phyloP scores from a whole-genome alignment of 2,797 vertebrate species.

The Gouania willdenowi region DNA sequence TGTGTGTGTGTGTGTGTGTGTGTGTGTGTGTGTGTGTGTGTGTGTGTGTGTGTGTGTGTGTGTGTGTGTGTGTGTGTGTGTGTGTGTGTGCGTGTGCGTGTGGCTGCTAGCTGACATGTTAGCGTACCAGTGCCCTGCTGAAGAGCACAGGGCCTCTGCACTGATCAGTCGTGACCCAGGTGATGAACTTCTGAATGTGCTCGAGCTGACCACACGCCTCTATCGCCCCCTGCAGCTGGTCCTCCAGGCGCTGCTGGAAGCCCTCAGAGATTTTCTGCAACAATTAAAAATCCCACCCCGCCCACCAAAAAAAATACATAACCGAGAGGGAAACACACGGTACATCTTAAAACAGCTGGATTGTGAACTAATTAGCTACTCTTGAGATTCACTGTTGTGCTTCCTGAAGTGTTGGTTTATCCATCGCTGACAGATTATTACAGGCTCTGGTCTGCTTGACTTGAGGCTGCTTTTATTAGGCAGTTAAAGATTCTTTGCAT shows the following conservation, averaged over 20 bases:
- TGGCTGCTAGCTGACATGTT: conserved; percentile 9
- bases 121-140: conserved; percentile 92
- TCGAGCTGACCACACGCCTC: conserved; percentile 90
- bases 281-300: too few relatives aligned
- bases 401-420: conserved; percentile 30
- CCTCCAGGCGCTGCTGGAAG: conserved; percentile 87
- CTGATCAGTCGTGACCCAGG: conserved; percentile 90
- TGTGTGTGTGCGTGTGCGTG: conserved; percentile 4
- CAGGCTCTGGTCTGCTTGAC: conserved; percentile 36
- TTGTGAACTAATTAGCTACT: conserved; percentile 7
- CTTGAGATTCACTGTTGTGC: conserved; percentile 22
- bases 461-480: conserved; percentile 43
- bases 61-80: not conserved
- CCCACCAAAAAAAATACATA: too few relatives aligned
- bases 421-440: conserved; percentile 47
- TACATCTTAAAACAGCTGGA: too few relatives aligned
- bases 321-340: too few relatives aligned
- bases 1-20: too few relatives aligned
- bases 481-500: conserved; percentile 45
- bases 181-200: conserved; percentile 95
- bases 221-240: conserved; percentile 88
- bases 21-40: not conserved
- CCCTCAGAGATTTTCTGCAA: conserved; percentile 89
- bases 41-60: not conserved
- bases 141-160: conserved; percentile 90